phyloP scores from a whole-genome alignment of 2,888 invertebrate species.

The Drosophila nr. medialis region DNA sequence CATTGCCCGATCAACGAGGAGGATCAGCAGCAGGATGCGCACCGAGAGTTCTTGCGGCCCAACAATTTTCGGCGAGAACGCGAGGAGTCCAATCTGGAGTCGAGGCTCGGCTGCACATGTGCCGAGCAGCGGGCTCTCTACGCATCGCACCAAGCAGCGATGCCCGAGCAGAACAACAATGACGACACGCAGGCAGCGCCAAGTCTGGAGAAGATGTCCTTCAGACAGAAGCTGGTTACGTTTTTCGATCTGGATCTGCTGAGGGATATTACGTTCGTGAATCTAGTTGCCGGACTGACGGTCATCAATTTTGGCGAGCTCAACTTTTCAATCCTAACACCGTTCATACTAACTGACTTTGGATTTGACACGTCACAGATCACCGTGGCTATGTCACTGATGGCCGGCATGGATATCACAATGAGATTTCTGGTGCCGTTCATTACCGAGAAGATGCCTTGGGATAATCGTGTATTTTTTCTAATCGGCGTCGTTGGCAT shows the following conservation, averaged over 20 bases:
- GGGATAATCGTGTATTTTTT: conserved; percentile 90
- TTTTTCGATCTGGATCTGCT: conserved; percentile 90
- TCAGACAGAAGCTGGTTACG: conserved; percentile 86
- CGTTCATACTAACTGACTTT: conserved; percentile 90
- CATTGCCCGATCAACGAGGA: conserved; percentile 72
- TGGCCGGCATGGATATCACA: conserved; percentile 88
- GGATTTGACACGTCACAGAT: conserved; percentile 86
- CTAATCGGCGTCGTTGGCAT: conserved; percentile 89
- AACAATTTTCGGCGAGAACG: conserved; percentile 82
- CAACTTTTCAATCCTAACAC: conserved; percentile 90
- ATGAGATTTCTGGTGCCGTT: conserved; percentile 89
- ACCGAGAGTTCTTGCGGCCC: conserved; percentile 71
- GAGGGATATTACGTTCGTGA: conserved; percentile 89
- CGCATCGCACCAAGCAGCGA: conserved; percentile 34
- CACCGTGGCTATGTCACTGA: conserved; percentile 89
- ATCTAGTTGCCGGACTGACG: conserved; percentile 89
- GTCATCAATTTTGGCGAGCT: conserved; percentile 90
- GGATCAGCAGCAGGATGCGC: conserved; percentile 56
- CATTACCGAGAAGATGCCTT: conserved; percentile 88
- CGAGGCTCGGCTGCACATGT: conserved; percentile 73
- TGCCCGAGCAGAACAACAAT: conserved; percentile 1
- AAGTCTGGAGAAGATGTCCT: conserved; percentile 57
- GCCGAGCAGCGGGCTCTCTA: conserved; percentile 71
- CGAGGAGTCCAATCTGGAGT: conserved; percentile 64
- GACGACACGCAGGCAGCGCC: background rate